Conservation (phyloP, 1,140 invertebrate genomes). For the Bombus superbus region DNA sequence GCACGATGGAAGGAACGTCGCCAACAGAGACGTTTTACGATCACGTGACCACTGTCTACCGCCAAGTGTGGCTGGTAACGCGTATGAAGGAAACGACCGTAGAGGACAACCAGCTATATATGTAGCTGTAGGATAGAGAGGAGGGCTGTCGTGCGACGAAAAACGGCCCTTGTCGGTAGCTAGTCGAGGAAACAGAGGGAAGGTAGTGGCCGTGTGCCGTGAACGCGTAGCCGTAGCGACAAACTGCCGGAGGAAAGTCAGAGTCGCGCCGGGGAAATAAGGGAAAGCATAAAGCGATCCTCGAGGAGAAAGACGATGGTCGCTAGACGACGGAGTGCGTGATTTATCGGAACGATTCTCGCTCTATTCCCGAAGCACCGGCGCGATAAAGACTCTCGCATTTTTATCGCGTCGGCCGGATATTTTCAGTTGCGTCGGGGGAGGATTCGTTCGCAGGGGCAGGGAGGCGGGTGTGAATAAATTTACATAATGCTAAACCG, state of each 20-base stretch:
- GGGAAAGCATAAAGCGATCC: background rate
- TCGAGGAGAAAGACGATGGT: background rate
- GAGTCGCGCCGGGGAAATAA: no score
- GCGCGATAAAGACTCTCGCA: slow-evolving; percentile 28
- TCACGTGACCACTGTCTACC: background rate
- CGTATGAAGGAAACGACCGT: no score
- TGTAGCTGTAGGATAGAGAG: no score
- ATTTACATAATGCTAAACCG: slow-evolving; percentile 33
- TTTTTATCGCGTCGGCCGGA: slow-evolving; percentile 40
- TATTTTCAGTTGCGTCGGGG: background rate
- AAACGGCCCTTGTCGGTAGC: background rate
- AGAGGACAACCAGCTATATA: no score
- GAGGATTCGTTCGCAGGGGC: no score
- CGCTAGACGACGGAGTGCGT: no score
- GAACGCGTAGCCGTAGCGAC: no score
- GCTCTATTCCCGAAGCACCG: background rate
- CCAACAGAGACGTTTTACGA: background rate
- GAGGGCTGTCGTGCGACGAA: background rate
- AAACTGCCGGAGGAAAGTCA: no score
- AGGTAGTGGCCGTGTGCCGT: no score
- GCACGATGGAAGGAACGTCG: background rate
- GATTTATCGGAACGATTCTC: slow-evolving; percentile 17
- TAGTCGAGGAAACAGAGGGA: background rate
- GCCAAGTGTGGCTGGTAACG: no score
- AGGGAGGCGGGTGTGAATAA: slow-evolving; percentile 2